phyloP scores from a whole-genome alignment of 2,797 vertebrate genomes.

The Sardinella longiceps region DNA sequence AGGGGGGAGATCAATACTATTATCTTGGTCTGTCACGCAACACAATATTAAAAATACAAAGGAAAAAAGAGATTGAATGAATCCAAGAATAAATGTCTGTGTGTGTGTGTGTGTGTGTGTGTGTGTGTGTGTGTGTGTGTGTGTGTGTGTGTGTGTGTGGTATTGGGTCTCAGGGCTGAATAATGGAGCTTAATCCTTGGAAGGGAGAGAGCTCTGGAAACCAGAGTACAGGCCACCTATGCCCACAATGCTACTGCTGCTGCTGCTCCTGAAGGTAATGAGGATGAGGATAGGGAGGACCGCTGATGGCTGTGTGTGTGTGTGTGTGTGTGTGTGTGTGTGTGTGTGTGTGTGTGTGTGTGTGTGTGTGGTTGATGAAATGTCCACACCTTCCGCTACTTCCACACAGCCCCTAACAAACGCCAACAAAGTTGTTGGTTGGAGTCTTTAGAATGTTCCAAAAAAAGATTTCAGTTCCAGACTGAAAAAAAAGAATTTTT shows the following conservation, averaged over 20 bases:
- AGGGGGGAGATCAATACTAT: background rate
- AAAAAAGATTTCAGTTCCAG: no score
- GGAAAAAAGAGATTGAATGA: background rate
- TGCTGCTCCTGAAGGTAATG: background rate
- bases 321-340: conserved; percentile 1
- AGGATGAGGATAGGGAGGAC: background rate
- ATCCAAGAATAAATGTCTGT: background rate
- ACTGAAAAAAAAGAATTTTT: no score
- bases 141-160: background rate
- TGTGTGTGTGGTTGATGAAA: conserved; percentile 48
- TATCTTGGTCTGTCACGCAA: background rate
- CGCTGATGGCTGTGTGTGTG: background rate
- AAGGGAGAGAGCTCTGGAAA: conserved; percentile 25
- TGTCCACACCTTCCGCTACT: conserved; percentile 55
- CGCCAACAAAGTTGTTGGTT: no score
- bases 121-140: background rate
- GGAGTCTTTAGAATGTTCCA: no score
- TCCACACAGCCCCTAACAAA: no score
- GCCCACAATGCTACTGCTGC: conserved; percentile 14
- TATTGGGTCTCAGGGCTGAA: conserved; percentile 28
- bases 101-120: background rate
- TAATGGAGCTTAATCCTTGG: conserved; percentile 31
- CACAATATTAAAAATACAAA: conserved; percentile 26
- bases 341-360: conserved; percentile 16
- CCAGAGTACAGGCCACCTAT: background rate